Conservation (phyloP, 2,888 invertebrate species). For the Drosophila melanosoma region DNA sequence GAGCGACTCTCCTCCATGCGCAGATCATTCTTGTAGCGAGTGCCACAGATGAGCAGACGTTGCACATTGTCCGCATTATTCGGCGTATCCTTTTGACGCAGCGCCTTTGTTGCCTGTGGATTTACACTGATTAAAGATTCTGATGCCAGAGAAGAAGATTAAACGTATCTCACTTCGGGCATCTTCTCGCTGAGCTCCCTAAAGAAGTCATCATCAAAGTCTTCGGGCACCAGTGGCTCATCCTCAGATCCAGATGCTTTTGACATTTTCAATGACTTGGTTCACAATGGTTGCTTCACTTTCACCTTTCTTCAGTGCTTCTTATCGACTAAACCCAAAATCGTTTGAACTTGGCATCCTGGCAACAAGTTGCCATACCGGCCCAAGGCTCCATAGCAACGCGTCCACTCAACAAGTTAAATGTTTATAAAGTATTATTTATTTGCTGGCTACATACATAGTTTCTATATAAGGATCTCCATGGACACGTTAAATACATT, state of each 20-base stretch:
- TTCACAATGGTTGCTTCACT: not conserved
- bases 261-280: constrained; percentile 53
- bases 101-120: constrained; percentile 77
- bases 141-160: no score
- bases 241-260: constrained; percentile 84
- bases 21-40: constrained; percentile 79
- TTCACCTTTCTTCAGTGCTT: not conserved
- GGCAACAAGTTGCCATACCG: constrained; percentile 76
- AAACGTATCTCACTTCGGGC: constrained; percentile 69
- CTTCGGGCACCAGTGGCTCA: constrained; percentile 84
- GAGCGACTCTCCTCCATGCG: constrained; percentile 70
- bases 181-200: constrained; percentile 78
- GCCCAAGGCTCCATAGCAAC: constrained; percentile 50
- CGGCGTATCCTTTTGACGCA: constrained; percentile 83
- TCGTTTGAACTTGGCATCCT: constrained; percentile 43
- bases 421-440: constrained; percentile 17
- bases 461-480: constrained; percentile 7
- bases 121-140: not conserved
- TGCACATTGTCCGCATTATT: constrained; percentile 84
- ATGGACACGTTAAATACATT: constrained; percentile 39
- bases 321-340: constrained; percentile 66
- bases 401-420: constrained; percentile 48
- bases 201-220: constrained; percentile 84
- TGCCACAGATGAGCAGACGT: constrained; percentile 81
- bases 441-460: constrained; percentile 13